Base-by-base conservation (phyloP, 2,113 vertebrate species). In the Festucalex cinctus region DNA sequence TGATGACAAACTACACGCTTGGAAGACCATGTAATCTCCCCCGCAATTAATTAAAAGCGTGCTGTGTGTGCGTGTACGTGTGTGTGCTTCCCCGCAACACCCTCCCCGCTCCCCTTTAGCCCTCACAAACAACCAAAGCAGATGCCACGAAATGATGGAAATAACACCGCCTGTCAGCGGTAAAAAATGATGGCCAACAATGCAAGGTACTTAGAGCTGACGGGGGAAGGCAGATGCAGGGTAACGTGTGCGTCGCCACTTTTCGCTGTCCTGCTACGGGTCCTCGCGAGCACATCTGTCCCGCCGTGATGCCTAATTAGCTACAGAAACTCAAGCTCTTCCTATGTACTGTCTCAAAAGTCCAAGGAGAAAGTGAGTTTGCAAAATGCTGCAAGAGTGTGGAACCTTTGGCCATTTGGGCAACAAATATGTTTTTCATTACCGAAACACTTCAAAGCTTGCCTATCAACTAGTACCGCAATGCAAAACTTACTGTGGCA, bases 1-100 rank as follows among this genome's bases (percentile, higher is more conserved):
- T 97, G 96, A 98, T 99, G 96, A 98, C 96, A 98, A 94, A 98
- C 96, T 96, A 94, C 96, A 98, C 92, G 96, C 93, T 96, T 98
- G 96, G 94, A 99, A 94, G 95, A 96, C 95, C 96, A 95, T 98
- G 97, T 99, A 98, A 99, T 99, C 94, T 96, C 93, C 92, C 60
- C 93, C 90, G 93, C 96, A 99, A 98, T 99, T 99, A 98, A 99
- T 98, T 98, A 98, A 97, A 62, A 98, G 93, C 93, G 93, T 93
- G 92, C 90, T 85, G 79, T 82, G 66, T 81, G 76, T 75, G 78
- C 69, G 71, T 71, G 72, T 66, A 57, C 56, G 74, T 39, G 51
- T 46, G 64, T 39, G 73, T 76, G 60, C 75, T 0, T 46, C 26
- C 64, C 17, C 63, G 14, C 26, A 54, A 14, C 44, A 46, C 51